A percentile compares a stretch with the other conserved stretches of the same genome.
phyloP scores from a whole-genome alignment of 2,797 vertebrate genomes.

The Bufotes viridis region DNA sequence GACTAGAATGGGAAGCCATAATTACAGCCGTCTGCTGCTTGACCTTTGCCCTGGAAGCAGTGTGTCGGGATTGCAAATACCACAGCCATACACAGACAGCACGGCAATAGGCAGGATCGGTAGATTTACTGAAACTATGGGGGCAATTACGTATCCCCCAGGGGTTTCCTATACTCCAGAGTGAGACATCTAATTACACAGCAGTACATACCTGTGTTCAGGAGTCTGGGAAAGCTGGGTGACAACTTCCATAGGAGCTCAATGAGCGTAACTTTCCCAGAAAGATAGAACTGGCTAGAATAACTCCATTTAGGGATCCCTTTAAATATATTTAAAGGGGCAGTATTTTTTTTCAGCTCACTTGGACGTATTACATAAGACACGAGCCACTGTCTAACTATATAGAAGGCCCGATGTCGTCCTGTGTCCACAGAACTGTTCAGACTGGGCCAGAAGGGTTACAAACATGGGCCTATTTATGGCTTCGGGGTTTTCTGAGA shows the following conservation, averaged over 20 bases:
- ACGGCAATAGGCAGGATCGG: background rate
- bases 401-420: too few species aligned
- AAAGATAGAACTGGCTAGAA: background rate
- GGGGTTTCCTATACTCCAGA: background rate
- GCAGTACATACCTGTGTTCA: background rate
- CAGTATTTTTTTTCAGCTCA: too few species aligned
- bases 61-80: background rate
- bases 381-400: too few species aligned
- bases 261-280: too few species aligned
- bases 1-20: background rate
- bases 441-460: too few species aligned
- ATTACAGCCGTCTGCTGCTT: background rate
- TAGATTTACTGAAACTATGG: background rate
- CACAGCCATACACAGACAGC: too few species aligned
- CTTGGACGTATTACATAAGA: too few species aligned
- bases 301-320: background rate
- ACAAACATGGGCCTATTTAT: too few species aligned
- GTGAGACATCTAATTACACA: background rate
- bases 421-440: too few species aligned
- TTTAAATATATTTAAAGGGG: background rate
- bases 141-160: background rate
- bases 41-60: constrained; percentile 17
- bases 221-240: background rate
- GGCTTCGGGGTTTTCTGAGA: too few species aligned
- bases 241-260: background rate